phyloP scores from a whole-genome alignment of 2,888 invertebrate genomes.

The Drosophila multiciliata region DNA sequence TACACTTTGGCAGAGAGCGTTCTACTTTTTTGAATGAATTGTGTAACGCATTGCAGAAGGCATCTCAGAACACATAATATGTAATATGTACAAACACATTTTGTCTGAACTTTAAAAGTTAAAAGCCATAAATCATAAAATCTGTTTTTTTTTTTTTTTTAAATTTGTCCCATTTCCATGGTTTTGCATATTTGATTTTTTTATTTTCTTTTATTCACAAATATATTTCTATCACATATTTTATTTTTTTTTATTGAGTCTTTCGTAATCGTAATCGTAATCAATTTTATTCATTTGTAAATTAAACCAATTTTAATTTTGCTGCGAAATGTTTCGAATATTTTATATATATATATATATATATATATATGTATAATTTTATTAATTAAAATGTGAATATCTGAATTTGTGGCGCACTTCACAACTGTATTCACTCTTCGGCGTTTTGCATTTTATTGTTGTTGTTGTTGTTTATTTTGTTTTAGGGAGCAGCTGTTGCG shows the following conservation, averaged over 20 bases:
- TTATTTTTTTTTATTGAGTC: neutral
- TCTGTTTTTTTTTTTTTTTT: no score
- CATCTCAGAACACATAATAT: neutral
- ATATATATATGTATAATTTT: no score
- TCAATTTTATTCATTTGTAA: neutral
- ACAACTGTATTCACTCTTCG: neutral
- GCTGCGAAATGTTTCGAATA: no score
- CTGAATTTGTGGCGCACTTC: neutral
- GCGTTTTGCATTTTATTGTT: neutral
- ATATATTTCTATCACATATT: neutral
- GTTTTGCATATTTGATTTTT: neutral
- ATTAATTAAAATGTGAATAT: neutral
- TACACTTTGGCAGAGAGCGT: neutral
- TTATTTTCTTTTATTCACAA: neutral
- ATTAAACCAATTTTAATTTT: no score
- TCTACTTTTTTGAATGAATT: neutral
- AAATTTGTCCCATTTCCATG: no score
- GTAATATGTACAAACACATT: neutral
- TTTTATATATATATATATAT: no score
- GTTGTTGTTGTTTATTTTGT: constrained; percentile 1
- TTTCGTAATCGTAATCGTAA: neutral
- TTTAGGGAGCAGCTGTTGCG: constrained; percentile 67
- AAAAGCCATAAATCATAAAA: neutral
- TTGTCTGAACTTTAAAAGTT: neutral
- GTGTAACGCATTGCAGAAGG: neutral